Percentiles rank a stretch among this genome's conserved stretches.
Evolutionary conservation across 1,140 invertebrate species (phyloP).

Genomic region (Chironomus tepperi): DNA sequence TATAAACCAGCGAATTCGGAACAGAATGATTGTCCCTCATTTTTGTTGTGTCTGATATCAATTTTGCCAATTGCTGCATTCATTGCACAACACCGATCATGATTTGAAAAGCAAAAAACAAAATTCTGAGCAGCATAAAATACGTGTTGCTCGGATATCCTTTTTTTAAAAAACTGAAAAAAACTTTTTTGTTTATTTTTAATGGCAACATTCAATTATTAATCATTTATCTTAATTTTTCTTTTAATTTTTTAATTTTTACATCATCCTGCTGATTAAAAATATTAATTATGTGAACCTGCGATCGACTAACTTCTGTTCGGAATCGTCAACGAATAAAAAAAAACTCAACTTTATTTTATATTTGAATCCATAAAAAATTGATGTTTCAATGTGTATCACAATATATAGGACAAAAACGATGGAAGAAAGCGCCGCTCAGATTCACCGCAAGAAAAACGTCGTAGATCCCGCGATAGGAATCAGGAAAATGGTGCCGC

Average conservation of each 20-base stretch:
- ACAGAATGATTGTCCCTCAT: neutral
- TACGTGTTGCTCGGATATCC: neutral
- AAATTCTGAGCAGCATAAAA: neutral
- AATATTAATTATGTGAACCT: neutral
- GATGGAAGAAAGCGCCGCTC: neutral
- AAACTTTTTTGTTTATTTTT: neutral
- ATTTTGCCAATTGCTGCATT: neutral
- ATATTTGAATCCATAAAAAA: conserved; percentile 11
- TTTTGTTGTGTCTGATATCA: neutral
- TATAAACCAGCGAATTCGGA: neutral
- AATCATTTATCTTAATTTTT: conserved; percentile 9
- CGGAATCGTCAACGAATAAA: neutral
- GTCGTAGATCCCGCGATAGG: neutral
- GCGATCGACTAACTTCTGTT: neutral
- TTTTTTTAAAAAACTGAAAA: neutral
- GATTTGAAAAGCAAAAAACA: too few species aligned
- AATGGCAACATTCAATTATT: neutral
- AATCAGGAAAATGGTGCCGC: neutral
- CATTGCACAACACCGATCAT: neutral
- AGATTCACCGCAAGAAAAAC: neutral
- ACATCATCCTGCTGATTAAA: neutral
- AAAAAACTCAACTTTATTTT: neutral
- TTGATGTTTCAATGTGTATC: conserved; percentile 11
- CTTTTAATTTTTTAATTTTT: conserved; percentile 15
- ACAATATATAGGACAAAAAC: conserved; percentile 12